Evolutionary conservation across 2,113 vertebrate species (phyloP), one percentile per base, ranked within the genome.

Genomic region (Hyperoodon ampullatus): DNA sequence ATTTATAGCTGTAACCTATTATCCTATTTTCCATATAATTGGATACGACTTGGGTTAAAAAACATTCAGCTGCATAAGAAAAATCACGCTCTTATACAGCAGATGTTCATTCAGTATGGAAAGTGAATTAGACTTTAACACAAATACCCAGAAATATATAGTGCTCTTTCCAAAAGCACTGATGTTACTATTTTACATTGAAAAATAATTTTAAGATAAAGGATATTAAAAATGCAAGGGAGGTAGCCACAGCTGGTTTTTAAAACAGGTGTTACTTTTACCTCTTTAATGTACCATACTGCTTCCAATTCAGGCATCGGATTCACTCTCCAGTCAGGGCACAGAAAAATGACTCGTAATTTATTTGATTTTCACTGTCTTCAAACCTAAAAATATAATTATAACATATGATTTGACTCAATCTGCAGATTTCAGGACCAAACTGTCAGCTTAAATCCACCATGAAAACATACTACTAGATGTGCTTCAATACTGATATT

Each of bases 321-420:
- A 96, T 99, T 98, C 86, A 98, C 97, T 96, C 98, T 97, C 99
- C 99, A 99, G 98, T 99, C 92, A 99, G 98, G 6, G 96, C 98
- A 96, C 98, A 97, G 81, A 99, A 94, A 96, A 99, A 98, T 21
- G 98, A 98, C 0, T 98, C 44, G 84, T 99, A 99, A 98, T 99
- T 98, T 26, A 99, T 95, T 97, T 99, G 98, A 44, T 98, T 98
- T n/a, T 98, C 88, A 85, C 94, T 98, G 53, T 99, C 98, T 98
- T 98, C 97, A 98, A 98, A 99, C 92, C 99, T 99, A 97, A 77
- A 98, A 95, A 86, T 21, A 98, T 35, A 98, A 97, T 82, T 93
- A 35, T 58, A 65, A 61, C 71, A 95, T 60, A 63, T 24, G 82
- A 95, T 24, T 98, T 90, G 33, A 97, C 8, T 96, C 68, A 90